Percentiles rank a stretch among this genome's conserved stretches.
phyloP scores from a whole-genome alignment of 2,888 invertebrate species.

The Acrobasis consociella region DNA sequence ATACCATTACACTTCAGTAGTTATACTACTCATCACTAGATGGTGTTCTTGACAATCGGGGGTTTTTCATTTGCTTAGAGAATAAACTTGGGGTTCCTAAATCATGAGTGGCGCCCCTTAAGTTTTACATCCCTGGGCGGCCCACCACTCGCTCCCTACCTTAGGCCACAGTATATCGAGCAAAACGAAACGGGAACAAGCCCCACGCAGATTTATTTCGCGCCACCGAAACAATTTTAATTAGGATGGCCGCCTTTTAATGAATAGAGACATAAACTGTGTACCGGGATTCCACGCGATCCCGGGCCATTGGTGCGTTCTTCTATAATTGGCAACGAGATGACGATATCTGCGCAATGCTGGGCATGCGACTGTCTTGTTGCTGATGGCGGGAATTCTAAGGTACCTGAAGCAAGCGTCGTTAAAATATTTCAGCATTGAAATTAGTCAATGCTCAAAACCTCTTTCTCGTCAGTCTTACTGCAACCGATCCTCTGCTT shows the following conservation, averaged over 20 bases:
- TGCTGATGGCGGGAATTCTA: constrained; percentile 9
- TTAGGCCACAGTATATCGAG: constrained; percentile 63
- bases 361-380: constrained; percentile 37
- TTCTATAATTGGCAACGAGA: constrained; percentile 68
- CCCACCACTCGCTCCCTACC: not conserved
- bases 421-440: constrained; percentile 7
- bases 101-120: not conserved
- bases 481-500: too few relatives aligned
- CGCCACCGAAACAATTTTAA: constrained; percentile 68
- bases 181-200: constrained; percentile 53
- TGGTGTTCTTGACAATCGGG: too few relatives aligned
- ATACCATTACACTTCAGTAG: too few relatives aligned
- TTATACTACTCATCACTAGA: too few relatives aligned
- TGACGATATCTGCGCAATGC: constrained; percentile 59
- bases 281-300: constrained; percentile 47
- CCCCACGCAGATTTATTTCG: constrained; percentile 57
- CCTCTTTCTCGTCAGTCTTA: too few relatives aligned
- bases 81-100: too few relatives aligned
- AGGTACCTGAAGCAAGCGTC: not conserved
- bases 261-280: constrained; percentile 70
- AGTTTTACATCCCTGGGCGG: not conserved
- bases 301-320: constrained; percentile 56
- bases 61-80: too few relatives aligned
- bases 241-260: constrained; percentile 62
- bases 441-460: not conserved